These are phyloP conservation scores for Colius striatus DNA, from an alignment of 2,113 vertebrate genomes.

Conservation along the genomic window DNA sequence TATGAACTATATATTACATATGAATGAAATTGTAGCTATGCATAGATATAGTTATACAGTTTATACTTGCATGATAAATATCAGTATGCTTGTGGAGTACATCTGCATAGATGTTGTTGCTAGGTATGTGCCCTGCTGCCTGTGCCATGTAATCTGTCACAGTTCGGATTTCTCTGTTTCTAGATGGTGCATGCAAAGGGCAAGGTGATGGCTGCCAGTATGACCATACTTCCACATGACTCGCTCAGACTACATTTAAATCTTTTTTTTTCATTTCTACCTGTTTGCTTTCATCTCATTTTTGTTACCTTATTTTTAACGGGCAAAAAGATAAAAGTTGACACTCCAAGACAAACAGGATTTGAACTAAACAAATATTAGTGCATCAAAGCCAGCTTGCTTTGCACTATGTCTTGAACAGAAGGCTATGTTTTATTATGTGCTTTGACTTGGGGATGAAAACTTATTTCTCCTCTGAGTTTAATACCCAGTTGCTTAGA, in stretches of 20 bases:
- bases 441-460: not conserved
- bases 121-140: not conserved
- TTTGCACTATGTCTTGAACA: not conserved
- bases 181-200: not conserved
- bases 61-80: not conserved
- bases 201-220: not conserved
- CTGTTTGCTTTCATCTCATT: not conserved
- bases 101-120: not conserved
- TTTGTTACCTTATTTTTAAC: not conserved
- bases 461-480: not conserved
- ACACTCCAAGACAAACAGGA: not conserved
- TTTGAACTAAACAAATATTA: not conserved
- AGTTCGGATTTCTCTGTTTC: not conserved
- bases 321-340: not conserved
- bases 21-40: not conserved
- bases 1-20: not conserved
- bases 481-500: slow-evolving; percentile 14
- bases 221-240: not conserved
- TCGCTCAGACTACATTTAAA: not conserved
- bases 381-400: not conserved
- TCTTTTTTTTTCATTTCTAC: not conserved
- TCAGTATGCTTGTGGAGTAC: not conserved
- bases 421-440: slow-evolving; percentile 1
- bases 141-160: not conserved
- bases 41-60: not conserved